phyloP scores from a whole-genome alignment of 2,888 invertebrate genomes.

The Cephalotes varians region DNA sequence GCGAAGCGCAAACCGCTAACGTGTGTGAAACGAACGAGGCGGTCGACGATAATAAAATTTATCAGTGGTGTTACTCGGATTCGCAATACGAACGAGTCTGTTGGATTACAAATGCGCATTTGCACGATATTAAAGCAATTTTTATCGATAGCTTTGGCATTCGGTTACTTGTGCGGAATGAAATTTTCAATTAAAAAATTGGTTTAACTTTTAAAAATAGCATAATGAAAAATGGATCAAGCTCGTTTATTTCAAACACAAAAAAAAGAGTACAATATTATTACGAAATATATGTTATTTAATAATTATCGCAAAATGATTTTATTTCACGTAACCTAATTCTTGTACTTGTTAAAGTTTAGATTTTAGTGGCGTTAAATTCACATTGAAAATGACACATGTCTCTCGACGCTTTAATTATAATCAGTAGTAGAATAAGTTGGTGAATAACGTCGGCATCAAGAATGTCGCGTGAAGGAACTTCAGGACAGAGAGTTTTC shows the following conservation, averaged over 20 bases:
- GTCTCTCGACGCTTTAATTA: slow-evolving; percentile 16
- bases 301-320: background rate
- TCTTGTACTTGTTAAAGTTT: background rate
- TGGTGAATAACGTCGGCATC: slow-evolving; percentile 15
- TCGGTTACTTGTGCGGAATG: background rate
- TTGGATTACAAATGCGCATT: slow-evolving; percentile 48
- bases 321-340: background rate
- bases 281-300: background rate
- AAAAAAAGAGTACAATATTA: background rate
- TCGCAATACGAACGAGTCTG: slow-evolving; percentile 37
- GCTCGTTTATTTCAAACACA: background rate
- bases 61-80: slow-evolving; percentile 43
- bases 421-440: slow-evolving; percentile 13
- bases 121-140: slow-evolving; percentile 33
- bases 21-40: slow-evolving; percentile 30
- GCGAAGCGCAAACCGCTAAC: slow-evolving; percentile 35
- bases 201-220: background rate
- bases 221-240: background rate
- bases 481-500: slow-evolving; percentile 2
- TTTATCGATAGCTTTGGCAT: slow-evolving; percentile 13
- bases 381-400: background rate
- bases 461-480: slow-evolving; percentile 12
- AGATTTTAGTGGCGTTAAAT: background rate
- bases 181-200: slow-evolving; percentile 40
- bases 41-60: slow-evolving; percentile 47